phyloP scores from a whole-genome alignment of 1,140 invertebrate genomes.

The Nephila pilipes region DNA sequence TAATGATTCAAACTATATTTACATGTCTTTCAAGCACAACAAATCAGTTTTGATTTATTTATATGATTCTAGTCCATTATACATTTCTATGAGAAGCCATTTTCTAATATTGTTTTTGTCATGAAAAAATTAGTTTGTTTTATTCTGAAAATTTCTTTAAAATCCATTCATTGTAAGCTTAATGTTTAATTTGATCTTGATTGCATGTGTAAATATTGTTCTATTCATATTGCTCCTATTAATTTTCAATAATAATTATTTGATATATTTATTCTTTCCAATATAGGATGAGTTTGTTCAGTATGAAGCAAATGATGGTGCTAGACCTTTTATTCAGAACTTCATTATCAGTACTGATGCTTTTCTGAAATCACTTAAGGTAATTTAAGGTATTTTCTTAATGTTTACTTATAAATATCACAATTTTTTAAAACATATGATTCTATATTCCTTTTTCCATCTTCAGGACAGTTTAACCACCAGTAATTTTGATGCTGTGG shows the following conservation, averaged over 20 bases:
- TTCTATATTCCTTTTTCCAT: background rate
- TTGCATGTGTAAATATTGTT: background rate
- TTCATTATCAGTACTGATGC: slow-evolving; percentile 92
- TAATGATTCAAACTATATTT: no score
- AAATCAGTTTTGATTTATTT: no score
- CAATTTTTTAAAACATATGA: background rate
- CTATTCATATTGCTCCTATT: no score
- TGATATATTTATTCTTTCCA: slow-evolving; percentile 50
- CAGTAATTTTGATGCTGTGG: slow-evolving; percentile 91
- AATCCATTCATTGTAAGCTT: no score
- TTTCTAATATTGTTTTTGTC: no score
- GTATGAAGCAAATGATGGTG: slow-evolving; percentile 91
- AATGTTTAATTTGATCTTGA: no score
- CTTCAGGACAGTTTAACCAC: slow-evolving; percentile 85
- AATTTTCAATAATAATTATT: slow-evolving; percentile 70
- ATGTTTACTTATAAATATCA: no score
- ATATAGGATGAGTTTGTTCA: slow-evolving; percentile 90
- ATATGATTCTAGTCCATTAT: no score
- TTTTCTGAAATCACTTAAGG: slow-evolving; percentile 90
- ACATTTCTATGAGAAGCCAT: no score
- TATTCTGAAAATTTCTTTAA: no score
- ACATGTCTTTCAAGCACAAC: no score
- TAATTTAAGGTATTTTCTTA: slow-evolving; percentile 71
- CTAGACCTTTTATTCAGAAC: slow-evolving; percentile 87
- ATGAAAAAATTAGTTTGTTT: no score